phyloP scores from a whole-genome alignment of 2,888 invertebrate species.

The Drosophila diplacantha region DNA sequence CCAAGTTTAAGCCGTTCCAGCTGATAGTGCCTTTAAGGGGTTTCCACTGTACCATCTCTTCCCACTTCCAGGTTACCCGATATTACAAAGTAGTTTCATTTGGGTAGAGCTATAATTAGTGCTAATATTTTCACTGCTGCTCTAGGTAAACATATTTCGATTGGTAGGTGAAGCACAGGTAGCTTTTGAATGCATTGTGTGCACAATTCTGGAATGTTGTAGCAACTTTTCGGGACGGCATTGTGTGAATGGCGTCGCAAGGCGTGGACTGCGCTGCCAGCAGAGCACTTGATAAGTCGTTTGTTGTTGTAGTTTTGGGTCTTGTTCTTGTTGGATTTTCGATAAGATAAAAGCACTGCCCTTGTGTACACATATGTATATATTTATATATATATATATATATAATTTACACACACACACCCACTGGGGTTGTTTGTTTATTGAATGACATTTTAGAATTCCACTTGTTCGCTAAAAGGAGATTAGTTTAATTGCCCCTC shows the following conservation, averaged over 20 bases:
- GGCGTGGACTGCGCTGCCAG: conserved; percentile 30
- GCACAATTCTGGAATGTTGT: conserved; percentile 55
- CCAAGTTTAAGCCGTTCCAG: neutral
- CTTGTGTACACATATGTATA: conserved; percentile 12
- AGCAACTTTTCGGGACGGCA: conserved; percentile 61
- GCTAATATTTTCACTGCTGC: neutral
- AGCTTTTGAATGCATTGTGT: conserved; percentile 22
- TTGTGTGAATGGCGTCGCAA: conserved; percentile 60
- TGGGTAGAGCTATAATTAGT: neutral
- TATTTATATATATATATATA: conserved; percentile 2
- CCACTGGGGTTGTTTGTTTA: conserved; percentile 44
- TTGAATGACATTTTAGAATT: conserved; percentile 63
- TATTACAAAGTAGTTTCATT: neutral
- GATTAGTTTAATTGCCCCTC: conserved; percentile 59
- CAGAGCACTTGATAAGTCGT: conserved; percentile 49
- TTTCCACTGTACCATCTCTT: neutral
- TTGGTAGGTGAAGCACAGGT: neutral
- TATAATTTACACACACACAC: neutral
- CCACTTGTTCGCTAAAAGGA: conserved; percentile 33
- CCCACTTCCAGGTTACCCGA: too few relatives aligned
- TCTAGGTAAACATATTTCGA: neutral
- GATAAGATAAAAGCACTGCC: conserved; percentile 39
- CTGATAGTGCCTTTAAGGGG: neutral
- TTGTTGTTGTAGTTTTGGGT: conserved; percentile 31
- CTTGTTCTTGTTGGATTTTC: conserved; percentile 38